Evolutionary conservation across 2,113 vertebrate genomes (phyloP), one percentile per base, ranked within the genome.

Genomic region (Vidua chalybeata): DNA sequence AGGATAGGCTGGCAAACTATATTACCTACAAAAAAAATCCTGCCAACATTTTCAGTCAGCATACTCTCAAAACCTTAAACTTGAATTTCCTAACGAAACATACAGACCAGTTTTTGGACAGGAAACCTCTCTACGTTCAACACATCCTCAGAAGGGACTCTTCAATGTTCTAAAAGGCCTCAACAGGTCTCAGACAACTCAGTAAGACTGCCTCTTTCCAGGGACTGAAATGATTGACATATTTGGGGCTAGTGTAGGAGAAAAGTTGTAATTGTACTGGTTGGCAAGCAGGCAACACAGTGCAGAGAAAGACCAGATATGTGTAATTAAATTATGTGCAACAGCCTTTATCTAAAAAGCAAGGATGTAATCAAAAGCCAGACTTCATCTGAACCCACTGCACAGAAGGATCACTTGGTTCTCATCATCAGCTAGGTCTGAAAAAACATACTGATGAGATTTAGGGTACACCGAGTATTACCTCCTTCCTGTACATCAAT

Each of bases 81-180:
- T 19, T 83, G 26, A 27, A 35, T 46, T 56, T 54, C 16, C 13
- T 69, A 66, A 75, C 0, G 0, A 77, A 90, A 83, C 22, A 26
- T 3, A 30, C 2, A 17, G 51, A 79, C 48, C 0, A 43, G 58
- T 7, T 79, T 68, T 61, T 0, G 0, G n/a, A 64, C 0, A 0
- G 62, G 30, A 89, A 80, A 59, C 6, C 30, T 67, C 31, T 59
- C 4, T 7, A 54, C 51, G 46, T 62, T 61, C 68, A 85, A 45
- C 30, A 80, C 0, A 8, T n/a, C 43, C 63, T 58, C 78, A 63
- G 19, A 69, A 37, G 10, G 8, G 23, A 75, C 28, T 69, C n/a
- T 13, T 79, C 37, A 10, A 4, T 4, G 15, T 45, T 76, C 51
- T 37, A 15, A 11, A 76, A 76, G 49, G 49, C 73, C n/a, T 75